Conservation (phyloP, 2,113 vertebrate species). For the Laticauda colubrina region DNA sequence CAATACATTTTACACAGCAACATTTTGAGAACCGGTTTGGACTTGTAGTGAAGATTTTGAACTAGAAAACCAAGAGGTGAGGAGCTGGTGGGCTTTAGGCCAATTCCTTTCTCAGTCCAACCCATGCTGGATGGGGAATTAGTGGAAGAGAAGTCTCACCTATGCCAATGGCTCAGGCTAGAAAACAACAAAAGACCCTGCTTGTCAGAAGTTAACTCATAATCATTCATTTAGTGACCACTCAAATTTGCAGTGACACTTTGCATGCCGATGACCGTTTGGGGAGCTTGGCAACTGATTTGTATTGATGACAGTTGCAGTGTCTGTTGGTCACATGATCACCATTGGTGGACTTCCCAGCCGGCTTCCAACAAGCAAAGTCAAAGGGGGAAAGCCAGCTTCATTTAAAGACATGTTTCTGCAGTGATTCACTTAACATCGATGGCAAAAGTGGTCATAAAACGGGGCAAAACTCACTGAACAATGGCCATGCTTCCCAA, state of each 20-base stretch:
- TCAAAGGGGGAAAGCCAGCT: background rate
- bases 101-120: background rate
- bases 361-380: background rate
- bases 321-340: accelerated
- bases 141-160: background rate
- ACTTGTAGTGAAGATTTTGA: background rate
- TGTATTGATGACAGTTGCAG: accelerated
- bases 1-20: background rate
- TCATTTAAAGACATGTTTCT: background rate
- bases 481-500: background rate
- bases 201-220: background rate
- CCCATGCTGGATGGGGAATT: background rate
- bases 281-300: too few relatives aligned
- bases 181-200: background rate
- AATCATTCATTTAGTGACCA: background rate
- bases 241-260: too few relatives aligned
- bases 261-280: too few relatives aligned
- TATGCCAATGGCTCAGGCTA: background rate
- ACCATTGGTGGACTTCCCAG: background rate
- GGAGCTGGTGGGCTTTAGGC: background rate
- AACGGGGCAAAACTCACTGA: background rate
- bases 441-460: background rate
- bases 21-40: background rate
- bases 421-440: background rate
- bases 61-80: background rate